These are phyloP conservation scores for Neolamprologus sp. DNA, from an alignment of 2,113 vertebrate genomes.

Conservation along the genomic window DNA sequence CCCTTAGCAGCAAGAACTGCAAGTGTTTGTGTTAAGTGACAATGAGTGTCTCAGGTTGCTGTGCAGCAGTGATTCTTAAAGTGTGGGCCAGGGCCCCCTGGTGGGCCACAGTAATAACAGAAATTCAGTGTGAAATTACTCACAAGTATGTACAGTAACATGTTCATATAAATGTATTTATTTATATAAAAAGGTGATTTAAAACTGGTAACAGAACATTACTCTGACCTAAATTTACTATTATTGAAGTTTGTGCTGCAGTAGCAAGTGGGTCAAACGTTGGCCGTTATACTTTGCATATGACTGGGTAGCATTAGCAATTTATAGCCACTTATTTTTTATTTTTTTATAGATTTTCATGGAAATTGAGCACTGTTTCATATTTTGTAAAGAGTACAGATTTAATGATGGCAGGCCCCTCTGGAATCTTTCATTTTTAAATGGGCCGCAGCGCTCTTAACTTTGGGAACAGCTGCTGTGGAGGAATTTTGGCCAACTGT, in stretches of 20 bases:
- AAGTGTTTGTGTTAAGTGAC: background rate
- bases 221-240: background rate
- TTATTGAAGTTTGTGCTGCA: background rate
- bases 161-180: background rate
- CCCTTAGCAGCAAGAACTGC: background rate
- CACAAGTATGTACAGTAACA: background rate
- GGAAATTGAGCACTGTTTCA: background rate
- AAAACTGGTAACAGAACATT: background rate
- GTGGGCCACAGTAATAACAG: background rate
- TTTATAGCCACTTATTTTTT: background rate
- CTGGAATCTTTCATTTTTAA: background rate
- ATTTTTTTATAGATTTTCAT: fast-evolving
- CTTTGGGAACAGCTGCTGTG: background rate
- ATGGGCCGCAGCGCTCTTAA: background rate
- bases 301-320: background rate
- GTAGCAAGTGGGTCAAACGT: background rate
- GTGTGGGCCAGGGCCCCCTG: background rate
- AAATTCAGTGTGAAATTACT: background rate
- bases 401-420: background rate
- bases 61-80: background rate
- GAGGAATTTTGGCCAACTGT: background rate
- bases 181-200: background rate
- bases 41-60: fast-evolving
- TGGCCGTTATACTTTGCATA: background rate
- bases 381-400: background rate